Evolutionary conservation across 2,888 invertebrate species (phyloP).

Genomic region (Hydraecia micacea): DNA sequence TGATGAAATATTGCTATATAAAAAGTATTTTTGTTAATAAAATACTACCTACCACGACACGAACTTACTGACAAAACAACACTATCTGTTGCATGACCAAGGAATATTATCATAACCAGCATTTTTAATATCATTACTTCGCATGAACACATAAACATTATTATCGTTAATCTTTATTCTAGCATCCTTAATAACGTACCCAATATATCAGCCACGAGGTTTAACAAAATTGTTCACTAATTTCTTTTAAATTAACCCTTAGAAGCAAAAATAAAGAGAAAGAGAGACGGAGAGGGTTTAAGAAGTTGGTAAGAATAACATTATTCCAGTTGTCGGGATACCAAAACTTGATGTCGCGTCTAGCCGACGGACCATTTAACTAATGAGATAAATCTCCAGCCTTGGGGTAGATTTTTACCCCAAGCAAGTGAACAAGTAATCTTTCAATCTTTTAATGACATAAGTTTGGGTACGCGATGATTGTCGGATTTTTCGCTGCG

Average conservation of each 20-base stretch:
- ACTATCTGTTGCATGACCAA: constrained; percentile 17
- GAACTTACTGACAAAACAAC: constrained; percentile 15
- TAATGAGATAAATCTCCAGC: constrained; percentile 88
- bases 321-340: constrained; percentile 65
- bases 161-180: constrained; percentile 9
- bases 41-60: neutral
- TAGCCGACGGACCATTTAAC: constrained; percentile 86
- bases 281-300: neutral
- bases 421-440: constrained; percentile 84
- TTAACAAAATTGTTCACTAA: constrained; percentile 4
- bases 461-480: constrained; percentile 80
- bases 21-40: neutral
- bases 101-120: constrained; percentile 15
- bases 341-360: constrained; percentile 73
- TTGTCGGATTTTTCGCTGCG: constrained; percentile 73
- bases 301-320: constrained; percentile 30
- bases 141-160: neutral
- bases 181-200: neutral
- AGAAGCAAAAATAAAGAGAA: neutral
- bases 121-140: constrained; percentile 22
- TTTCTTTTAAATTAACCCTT: constrained; percentile 33
- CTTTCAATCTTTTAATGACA: constrained; percentile 89
- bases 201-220: neutral
- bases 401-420: constrained; percentile 82
- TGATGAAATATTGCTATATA: neutral